phyloP scores from a whole-genome alignment of 2,888 invertebrate genomes.

The Schrankia costaestrigalis region DNA sequence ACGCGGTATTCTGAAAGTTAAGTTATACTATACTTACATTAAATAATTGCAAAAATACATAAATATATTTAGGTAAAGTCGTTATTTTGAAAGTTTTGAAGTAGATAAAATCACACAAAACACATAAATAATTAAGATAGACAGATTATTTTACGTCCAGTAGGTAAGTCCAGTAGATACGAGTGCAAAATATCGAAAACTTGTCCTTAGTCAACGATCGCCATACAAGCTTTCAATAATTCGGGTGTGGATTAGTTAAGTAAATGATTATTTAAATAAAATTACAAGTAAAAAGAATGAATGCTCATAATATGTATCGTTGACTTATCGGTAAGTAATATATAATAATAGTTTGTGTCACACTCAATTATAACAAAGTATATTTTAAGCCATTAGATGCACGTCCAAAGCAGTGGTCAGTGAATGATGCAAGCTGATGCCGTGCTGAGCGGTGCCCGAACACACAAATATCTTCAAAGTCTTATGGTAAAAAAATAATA shows the following conservation, averaged over 20 bases:
- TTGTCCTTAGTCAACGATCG: too few relatives aligned
- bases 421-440: conserved; percentile 55
- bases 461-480: conserved; percentile 21
- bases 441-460: conserved; percentile 43
- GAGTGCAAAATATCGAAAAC: conserved; percentile 19
- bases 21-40: too few relatives aligned
- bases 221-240: too few relatives aligned
- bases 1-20: too few relatives aligned
- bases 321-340: conserved; percentile 10
- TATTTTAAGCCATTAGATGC: conserved; percentile 36
- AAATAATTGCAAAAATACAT: too few relatives aligned
- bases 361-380: conserved; percentile 28
- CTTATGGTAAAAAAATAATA: too few relatives aligned
- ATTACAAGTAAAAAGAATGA: conserved; percentile 1
- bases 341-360: conserved; percentile 21
- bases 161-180: conserved; percentile 27
- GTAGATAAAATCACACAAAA: conserved; percentile 15
- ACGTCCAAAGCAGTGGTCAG: conserved; percentile 54
- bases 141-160: conserved; percentile 21
- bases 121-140: conserved; percentile 15
- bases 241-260: too few relatives aligned
- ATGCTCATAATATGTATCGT: conserved; percentile 16
- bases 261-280: too few relatives aligned
- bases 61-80: conserved; percentile 15
- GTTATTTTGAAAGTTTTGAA: conserved; percentile 15